A percentile compares a stretch with the other conserved stretches of the same genome.
phyloP scores from a whole-genome alignment of 1,140 invertebrate genomes.

The Brachystomella parvula region DNA sequence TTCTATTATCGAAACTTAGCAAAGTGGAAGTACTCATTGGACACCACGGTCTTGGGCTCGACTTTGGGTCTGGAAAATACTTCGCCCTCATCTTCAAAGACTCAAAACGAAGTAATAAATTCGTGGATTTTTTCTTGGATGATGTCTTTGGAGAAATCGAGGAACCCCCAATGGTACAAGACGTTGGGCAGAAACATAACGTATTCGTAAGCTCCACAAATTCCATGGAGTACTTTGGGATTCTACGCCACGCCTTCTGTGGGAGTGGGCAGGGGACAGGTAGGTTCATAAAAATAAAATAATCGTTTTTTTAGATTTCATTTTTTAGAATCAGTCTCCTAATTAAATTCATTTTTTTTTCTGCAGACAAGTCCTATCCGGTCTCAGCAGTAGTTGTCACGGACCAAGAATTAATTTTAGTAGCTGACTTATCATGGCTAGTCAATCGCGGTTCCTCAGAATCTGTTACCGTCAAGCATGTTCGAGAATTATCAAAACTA shows the following conservation, averaged over 20 bases:
- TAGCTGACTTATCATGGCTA: slow-evolving; percentile 29
- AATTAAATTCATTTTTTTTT: slow-evolving; percentile 2
- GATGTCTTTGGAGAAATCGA: slow-evolving; percentile 29
- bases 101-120: slow-evolving; percentile 27
- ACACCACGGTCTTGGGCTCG: slow-evolving; percentile 33
- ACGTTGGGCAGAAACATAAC: slow-evolving; percentile 35
- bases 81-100: slow-evolving; percentile 34
- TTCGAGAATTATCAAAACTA: slow-evolving; percentile 12
- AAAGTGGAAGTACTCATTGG: slow-evolving; percentile 36
- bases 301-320: neutral
- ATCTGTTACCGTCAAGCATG: slow-evolving; percentile 18
- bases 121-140: slow-evolving; percentile 32
- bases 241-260: slow-evolving; percentile 27
- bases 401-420: slow-evolving; percentile 26
- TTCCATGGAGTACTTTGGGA: slow-evolving; percentile 33
- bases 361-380: slow-evolving; percentile 28
- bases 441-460: neutral
- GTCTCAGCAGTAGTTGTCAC: slow-evolving; percentile 30
- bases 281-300: neutral
- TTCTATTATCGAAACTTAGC: slow-evolving; percentile 22
- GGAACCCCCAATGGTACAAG: slow-evolving; percentile 30
- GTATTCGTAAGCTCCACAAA: slow-evolving; percentile 26
- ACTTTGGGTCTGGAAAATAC: slow-evolving; percentile 25
- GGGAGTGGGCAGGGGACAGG: slow-evolving; percentile 16
- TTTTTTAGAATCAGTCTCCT: neutral